Evolutionary conservation across 2,797 vertebrate genomes (phyloP), one percentile per base, ranked within the genome.

Genomic region (Pachyuromys duprasi): DNA sequence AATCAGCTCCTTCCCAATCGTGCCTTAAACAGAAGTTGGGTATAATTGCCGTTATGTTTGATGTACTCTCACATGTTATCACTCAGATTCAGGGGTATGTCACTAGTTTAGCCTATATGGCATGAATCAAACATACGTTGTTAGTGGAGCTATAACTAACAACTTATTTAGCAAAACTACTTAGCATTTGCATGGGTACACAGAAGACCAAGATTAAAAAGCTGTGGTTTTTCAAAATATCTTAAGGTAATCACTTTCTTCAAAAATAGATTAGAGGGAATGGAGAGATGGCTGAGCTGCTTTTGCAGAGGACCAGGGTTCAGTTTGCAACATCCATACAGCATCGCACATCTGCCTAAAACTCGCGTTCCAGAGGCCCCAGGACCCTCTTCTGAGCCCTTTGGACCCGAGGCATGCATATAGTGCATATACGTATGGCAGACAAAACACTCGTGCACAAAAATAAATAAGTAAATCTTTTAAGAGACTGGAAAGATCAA

Each of bases 161-260:
- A 33, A 78, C 33, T 70, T 96, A 36, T 1, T 79, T 39, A 89
- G 83, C 55, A 67, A 36, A 81, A 86, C 24, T 78, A 24, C 11
- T 11, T 42, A 36, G n/a, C 72, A 79, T 63, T 81, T 86, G 49
- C 60, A 42, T 65, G 24, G 63, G 15, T 69, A 63, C 55, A 87
- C 93, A 95, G 69, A 91, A 90, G 86, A 89, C 6, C 31, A 90
- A 90, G 55, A 70, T 60, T 63, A 63, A 87, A 93, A 95, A 72
- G 28, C 49, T 63, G 39, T 86, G 62, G 55, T 70, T 79, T 89
- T 39, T 84, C 76, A 57, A 86, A 83, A 55, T 88, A 86, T 55
- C 65, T 90, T 2, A 91, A 94, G 89, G 81, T 92, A 60, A 2
- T 76, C 8, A 53, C 86, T 86, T 92, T 55, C 78, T 24, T 69